Conservation (phyloP, 2,888 invertebrate genomes). For the Netelia fuscicornis region DNA sequence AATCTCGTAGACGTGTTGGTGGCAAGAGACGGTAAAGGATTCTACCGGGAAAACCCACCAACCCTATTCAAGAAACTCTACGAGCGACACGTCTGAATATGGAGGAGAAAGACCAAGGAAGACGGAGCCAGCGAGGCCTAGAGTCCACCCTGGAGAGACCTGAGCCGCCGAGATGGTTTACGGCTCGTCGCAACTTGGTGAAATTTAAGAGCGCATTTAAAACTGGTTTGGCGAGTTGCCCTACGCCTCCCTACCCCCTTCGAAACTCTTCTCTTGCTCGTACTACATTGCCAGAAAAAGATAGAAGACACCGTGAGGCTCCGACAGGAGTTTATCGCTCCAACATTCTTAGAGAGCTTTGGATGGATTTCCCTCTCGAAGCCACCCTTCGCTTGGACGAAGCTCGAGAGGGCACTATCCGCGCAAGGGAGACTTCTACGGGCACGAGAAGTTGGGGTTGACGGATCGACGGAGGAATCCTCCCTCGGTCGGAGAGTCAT, state of each 20-base stretch:
- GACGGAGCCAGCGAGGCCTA: conserved; percentile 28
- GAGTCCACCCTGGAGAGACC: conserved; percentile 46
- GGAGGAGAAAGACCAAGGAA: conserved; percentile 41
- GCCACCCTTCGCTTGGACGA: conserved; percentile 67
- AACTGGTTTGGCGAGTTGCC: conserved; percentile 85
- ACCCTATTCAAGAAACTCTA: conserved; percentile 54
- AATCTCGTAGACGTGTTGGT: conserved; percentile 59
- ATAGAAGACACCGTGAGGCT: conserved; percentile 77
- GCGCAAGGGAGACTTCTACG: conserved; percentile 5
- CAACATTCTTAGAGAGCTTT: conserved; percentile 83
- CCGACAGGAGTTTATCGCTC: conserved; percentile 84
- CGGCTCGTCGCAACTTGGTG: conserved; percentile 83
- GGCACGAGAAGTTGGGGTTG: conserved; percentile 26
- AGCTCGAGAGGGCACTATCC: conserved; percentile 59
- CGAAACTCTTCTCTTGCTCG: conserved; percentile 73
- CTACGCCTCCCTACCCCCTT: conserved; percentile 76
- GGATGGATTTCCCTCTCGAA: conserved; percentile 82
- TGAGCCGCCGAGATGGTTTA: conserved; percentile 83
- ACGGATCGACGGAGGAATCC: conserved; percentile 53
- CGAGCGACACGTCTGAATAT: conserved; percentile 47
- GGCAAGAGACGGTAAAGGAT: conserved; percentile 22
- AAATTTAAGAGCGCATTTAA: conserved; percentile 85
- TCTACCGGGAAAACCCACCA: conserved; percentile 36
- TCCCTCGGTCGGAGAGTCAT: conserved; percentile 39
- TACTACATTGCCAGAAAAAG: conserved; percentile 78